Base-by-base conservation (phyloP, 2,888 invertebrate genomes). In the Panzeria rudis region DNA sequence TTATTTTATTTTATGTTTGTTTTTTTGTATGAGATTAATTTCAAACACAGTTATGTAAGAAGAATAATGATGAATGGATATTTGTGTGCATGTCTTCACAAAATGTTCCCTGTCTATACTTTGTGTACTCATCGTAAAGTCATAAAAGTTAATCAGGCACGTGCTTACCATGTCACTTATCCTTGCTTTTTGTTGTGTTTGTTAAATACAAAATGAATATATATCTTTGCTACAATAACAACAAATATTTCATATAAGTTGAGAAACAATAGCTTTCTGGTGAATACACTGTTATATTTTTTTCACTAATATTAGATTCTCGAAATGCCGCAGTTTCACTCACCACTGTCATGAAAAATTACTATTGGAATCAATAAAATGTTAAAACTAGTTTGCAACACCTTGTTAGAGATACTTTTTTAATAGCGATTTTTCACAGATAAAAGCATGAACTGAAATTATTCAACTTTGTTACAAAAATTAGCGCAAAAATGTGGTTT, bases 101-200 rank as follows among this genome's bases (percentile, higher is more conserved):
- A 38, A 52, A 50, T 50, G 6, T 73, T 0, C 0, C 1, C 54
- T 38, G 23, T 38, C 11, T 50, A 17, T n/a, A 23, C n/a, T n/a
- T 20, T 41, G 9, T 29, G 13, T 54, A 17, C n/a, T 54, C 32
- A 41, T 44, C 9, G 41, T 44, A 66, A 41, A 25, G 20, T 66
- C n/a, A 59, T 20, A 59, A 76, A 77, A 54, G 41, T 35, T 56
- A 68, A 77, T 47, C 20, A 56, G 35, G 4, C 56, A 77, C 66
- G 66, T 77, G 76, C 56, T 76, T 44, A 41, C 66, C 54, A 54
- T 56, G 13, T 20, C 56, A 66, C 44, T 76, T 32, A 54, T 56
- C 11, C 23, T 32, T 54, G 62, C 23, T 47, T n/a, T n/a, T n/a
- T 47, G 11, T 15, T 23, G 35, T 13, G 29, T 54, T 4, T 29